Conservation (phyloP, 1,140 invertebrate species). For the Musca vetustissima region DNA sequence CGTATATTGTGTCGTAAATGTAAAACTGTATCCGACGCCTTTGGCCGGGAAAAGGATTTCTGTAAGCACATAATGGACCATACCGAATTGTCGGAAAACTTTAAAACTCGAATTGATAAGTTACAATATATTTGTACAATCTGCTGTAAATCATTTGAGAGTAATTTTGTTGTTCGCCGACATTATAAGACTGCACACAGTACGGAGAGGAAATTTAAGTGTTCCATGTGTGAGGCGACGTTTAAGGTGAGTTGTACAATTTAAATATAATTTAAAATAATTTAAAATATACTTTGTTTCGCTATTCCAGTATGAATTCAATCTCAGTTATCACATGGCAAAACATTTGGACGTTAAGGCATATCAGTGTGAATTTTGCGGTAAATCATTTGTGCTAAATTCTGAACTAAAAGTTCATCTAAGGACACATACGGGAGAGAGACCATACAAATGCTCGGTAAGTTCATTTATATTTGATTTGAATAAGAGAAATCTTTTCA, state of each 20-base stretch:
- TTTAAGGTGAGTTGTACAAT: conserved; percentile 18
- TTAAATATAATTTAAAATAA: background rate
- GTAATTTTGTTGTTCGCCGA: conserved; percentile 16
- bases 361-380: conserved; percentile 26
- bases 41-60: too few relatives aligned
- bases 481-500: too few relatives aligned
- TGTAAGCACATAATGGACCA: too few relatives aligned
- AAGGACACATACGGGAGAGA: conserved; percentile 68
- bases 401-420: conserved; percentile 61
- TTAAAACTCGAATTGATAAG: too few relatives aligned
- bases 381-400: conserved; percentile 25
- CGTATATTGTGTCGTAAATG: too few relatives aligned
- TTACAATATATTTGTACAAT: conserved; percentile 14
- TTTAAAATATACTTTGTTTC: background rate
- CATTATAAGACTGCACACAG: conserved; percentile 16
- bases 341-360: conserved; percentile 7
- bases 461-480: conserved; percentile 3
- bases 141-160: conserved; percentile 16
- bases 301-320: conserved; percentile 25
- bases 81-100: too few relatives aligned
- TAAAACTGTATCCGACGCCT: too few relatives aligned
- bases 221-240: conserved; percentile 5
- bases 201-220: background rate
- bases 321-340: conserved; percentile 25
- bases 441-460: conserved; percentile 58